A percentile compares a stretch with the other conserved stretches of the same genome.
Conservation (phyloP, 2,113 vertebrate species). For the Lepus europaeus region DNA sequence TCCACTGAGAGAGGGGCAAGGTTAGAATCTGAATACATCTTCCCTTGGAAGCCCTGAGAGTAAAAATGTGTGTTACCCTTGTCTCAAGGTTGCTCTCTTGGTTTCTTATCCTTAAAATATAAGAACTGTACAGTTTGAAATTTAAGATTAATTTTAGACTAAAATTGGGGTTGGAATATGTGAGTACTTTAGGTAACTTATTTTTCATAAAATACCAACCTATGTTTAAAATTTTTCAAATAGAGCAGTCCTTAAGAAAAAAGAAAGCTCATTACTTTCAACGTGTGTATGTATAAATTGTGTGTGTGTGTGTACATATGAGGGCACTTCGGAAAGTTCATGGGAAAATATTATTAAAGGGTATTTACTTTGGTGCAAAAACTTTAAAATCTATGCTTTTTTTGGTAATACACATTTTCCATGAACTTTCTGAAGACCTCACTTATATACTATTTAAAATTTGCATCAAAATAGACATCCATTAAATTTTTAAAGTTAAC, state of each 20-base stretch:
- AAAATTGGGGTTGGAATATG: not conserved
- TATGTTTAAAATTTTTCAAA: not conserved
- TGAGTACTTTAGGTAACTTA: not conserved
- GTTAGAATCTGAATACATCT: not conserved
- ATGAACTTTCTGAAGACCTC: too few species aligned
- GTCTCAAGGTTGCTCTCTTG: not conserved
- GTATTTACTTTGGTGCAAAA: too few species aligned
- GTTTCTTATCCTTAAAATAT: not conserved
- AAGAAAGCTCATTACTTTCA: not conserved
- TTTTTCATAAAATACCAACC: not conserved
- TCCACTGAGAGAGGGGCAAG: not conserved
- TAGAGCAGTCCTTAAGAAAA: not conserved
- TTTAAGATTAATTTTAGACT: slow-evolving; percentile 44
- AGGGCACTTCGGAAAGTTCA: not conserved
- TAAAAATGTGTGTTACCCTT: not conserved
- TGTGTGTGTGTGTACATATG: accelerated
- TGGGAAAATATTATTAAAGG: too few species aligned
- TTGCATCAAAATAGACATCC: too few species aligned
- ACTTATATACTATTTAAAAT: too few species aligned
- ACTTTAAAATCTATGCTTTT: too few species aligned
- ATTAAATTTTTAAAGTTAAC: too few species aligned
- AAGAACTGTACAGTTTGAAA: slow-evolving; percentile 32
- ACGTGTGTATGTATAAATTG: too few species aligned
- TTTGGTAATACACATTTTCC: too few species aligned
- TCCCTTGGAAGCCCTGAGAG: not conserved